Base-by-base conservation (phyloP, 37 sponge, comb jelly and placozoan genomes). In the Amphimedon queenslandica region DNA sequence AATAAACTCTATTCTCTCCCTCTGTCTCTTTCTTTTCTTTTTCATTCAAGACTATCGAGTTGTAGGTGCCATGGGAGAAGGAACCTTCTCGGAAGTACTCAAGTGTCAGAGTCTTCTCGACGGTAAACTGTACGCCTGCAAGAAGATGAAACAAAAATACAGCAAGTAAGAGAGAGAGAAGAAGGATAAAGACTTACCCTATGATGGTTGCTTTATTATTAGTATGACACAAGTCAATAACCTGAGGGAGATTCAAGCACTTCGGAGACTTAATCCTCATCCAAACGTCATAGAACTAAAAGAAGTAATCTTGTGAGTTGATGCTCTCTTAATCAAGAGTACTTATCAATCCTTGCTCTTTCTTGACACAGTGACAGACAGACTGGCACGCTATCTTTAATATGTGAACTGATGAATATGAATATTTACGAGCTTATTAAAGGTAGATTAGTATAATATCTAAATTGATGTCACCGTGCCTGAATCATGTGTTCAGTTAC, bases 31-130 rank as follows among this genome's bases (percentile, higher is more conserved):
- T 47, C 53, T 56, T 30, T 1, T 37, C 47, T 11, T 47, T 37
- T 37, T 63, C n/a, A n/a, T n/a, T n/a, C n/a, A n/a, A 96, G 97
- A 95, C 53, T 99, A 95, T 76, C 51, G 89, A 18, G 51, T 93
- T 11, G 68, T 85, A 40, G 93, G 90, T 20, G 87, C 85, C 57
- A 89, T 93, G 67, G 99, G 99, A 32, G 99, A 99, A 71, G 99
- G 99, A 0, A 99, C 99, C 21, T 99, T 99, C 42, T 99, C 99
- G 30, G 94, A 92, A 30, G 99, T 99, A 20, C 83, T 93, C 23
- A 95, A 95, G 81, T 95, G 96, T 70, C 96, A 95, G 71, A 88
- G 87, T 58, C 61, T 87, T 42, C 64, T 83, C 32, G 93, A 99
- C 67, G 94, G 96, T 37, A 90, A 86, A 65, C 73, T 79, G 33